Evolutionary conservation across 1,140 invertebrate genomes (phyloP).

Genomic region (Venustaconcha ellipsiformis): DNA sequence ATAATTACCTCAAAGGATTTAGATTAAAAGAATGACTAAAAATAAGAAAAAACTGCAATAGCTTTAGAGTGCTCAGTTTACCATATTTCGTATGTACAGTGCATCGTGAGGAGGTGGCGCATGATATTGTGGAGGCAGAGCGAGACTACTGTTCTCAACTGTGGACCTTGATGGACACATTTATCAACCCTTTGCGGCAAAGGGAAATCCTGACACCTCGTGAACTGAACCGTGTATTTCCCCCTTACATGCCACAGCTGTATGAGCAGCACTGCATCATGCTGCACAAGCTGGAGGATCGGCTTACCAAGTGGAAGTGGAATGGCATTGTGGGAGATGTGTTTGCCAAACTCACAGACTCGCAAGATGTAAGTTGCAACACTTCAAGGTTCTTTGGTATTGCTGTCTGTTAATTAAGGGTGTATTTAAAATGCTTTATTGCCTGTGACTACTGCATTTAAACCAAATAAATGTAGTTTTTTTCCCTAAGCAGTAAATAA

Average conservation of each 20-base stretch:
- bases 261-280: conserved; percentile 68
- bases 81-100: conserved; percentile 16
- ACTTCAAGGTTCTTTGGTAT: too few relatives aligned
- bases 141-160: conserved; percentile 68
- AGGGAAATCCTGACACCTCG: conserved; percentile 56
- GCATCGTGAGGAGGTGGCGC: conserved; percentile 59
- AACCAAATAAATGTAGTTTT: too few relatives aligned
- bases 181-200: conserved; percentile 64
- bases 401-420: too few relatives aligned
- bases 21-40: too few relatives aligned
- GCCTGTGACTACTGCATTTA: too few relatives aligned
- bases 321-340: conserved; percentile 48
- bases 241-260: conserved; percentile 64
- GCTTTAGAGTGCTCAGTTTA: too few relatives aligned
- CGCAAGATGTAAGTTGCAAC: conserved; percentile 34
- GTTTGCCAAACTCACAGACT: conserved; percentile 46
- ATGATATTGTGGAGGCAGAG: conserved; percentile 68
- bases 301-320: conserved; percentile 59
- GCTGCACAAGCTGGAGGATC: conserved; percentile 64
- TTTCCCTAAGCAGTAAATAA: too few relatives aligned
- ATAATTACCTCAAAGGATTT: too few relatives aligned
- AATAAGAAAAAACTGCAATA: too few relatives aligned
- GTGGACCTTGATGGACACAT: conserved; percentile 66
- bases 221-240: conserved; percentile 65
- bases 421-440: too few relatives aligned